These are phyloP conservation scores for Ploceus nigricollis DNA, from an alignment of 2,113 vertebrate genomes.

Conservation along the genomic window DNA sequence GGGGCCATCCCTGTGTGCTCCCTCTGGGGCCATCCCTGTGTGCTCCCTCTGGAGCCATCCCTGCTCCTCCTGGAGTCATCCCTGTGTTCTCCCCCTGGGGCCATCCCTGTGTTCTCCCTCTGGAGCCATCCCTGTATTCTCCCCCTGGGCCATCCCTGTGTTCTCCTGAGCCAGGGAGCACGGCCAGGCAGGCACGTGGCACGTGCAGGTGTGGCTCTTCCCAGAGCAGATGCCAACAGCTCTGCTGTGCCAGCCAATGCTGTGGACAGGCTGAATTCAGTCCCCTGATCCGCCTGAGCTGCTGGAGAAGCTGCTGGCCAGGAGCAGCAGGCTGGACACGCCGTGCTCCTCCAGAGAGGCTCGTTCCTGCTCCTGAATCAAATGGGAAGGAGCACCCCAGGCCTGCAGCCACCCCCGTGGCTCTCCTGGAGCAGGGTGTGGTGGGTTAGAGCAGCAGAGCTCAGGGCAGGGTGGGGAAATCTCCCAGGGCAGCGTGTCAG, in stretches of 20 bases:
- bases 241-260: not conserved
- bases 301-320: not conserved
- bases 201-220: not conserved
- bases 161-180: not conserved
- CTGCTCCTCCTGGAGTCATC: too few species aligned
- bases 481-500: not conserved
- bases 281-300: too few species aligned
- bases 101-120: too few species aligned
- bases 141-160: too few species aligned
- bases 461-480: not conserved
- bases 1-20: not conserved
- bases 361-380: not conserved
- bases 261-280: rapidly evolving
- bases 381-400: not conserved
- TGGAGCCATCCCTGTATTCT: too few species aligned
- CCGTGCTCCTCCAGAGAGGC: rapidly evolving
- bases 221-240: not conserved
- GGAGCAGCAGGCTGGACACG: not conserved
- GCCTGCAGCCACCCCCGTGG: rapidly evolving
- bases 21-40: not conserved
- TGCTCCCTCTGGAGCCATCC: not conserved
- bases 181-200: rapidly evolving
- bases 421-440: rapidly evolving
- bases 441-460: not conserved
- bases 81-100: not conserved